Conservation (phyloP, 2,797 vertebrate species). For the Philypnodon macrostomus region DNA sequence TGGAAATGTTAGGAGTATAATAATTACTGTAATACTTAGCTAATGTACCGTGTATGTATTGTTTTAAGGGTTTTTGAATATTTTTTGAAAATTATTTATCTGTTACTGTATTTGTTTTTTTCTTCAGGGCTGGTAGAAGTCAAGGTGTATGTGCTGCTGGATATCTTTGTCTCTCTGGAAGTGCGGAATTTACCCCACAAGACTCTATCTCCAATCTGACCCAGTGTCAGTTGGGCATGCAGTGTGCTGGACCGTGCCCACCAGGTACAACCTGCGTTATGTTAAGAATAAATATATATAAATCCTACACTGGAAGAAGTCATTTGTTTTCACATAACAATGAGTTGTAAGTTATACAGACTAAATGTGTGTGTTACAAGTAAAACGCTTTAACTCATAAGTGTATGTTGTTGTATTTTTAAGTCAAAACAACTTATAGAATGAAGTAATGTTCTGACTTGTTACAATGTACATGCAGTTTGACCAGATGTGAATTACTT, state of each 20-base stretch:
- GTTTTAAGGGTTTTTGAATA: constrained; percentile 5
- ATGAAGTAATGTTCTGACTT: no score
- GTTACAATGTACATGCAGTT: no score
- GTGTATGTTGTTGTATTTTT: no score
- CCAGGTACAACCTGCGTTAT: constrained; percentile 83
- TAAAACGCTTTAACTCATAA: no score
- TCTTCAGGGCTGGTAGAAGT: constrained; percentile 78
- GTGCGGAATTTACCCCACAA: constrained; percentile 76
- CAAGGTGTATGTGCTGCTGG: constrained; percentile 85
- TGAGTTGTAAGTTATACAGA: no score
- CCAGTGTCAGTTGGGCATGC: constrained; percentile 77
- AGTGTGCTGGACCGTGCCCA: constrained; percentile 84
- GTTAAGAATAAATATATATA: no score
- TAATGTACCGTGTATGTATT: constrained; percentile 16
- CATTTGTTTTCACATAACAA: no score
- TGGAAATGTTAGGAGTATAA: constrained; percentile 15
- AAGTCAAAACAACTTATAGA: no score
- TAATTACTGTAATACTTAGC: constrained; percentile 19
- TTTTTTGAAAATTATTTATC: constrained; percentile 3
- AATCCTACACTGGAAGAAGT: no score
- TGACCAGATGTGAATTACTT: no score
- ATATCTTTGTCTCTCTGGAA: constrained; percentile 85
- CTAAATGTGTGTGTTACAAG: no score
- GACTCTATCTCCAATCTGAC: constrained; percentile 46
- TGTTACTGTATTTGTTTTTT: background rate